phyloP scores from a whole-genome alignment of 2,797 vertebrate species.

The Falco berigora region DNA sequence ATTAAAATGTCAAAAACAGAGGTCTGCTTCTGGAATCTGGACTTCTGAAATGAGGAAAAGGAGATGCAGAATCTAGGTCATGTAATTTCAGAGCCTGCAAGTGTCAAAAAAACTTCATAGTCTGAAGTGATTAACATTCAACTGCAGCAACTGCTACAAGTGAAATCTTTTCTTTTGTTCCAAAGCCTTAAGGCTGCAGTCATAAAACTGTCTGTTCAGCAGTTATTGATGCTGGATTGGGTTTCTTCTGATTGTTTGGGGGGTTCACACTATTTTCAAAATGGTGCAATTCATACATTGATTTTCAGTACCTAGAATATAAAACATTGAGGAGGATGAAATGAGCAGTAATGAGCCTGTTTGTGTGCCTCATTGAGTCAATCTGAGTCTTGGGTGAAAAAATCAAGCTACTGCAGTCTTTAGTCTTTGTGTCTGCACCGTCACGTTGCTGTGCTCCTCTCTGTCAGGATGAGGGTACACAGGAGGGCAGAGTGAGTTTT shows the following conservation, averaged over 20 bases:
- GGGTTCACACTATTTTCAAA: background rate
- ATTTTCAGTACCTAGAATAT: background rate
- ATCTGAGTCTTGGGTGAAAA: background rate
- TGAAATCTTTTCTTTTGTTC: background rate
- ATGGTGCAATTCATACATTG: background rate
- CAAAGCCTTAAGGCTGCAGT: background rate
- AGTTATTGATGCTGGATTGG: background rate
- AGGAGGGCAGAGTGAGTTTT: background rate
- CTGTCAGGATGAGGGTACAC: background rate
- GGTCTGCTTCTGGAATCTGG: background rate
- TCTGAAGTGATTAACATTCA: constrained; percentile 1
- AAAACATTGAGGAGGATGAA: background rate
- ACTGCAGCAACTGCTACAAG: background rate
- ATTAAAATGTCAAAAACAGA: background rate
- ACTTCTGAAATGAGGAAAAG: background rate
- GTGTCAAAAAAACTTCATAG: background rate
- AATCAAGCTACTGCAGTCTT: background rate
- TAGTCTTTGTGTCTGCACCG: background rate
- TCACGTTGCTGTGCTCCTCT: background rate
- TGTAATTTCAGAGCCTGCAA: background rate
- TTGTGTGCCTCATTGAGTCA: background rate
- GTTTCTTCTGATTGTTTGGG: background rate
- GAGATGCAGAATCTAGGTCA: background rate
- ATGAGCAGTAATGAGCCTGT: background rate
- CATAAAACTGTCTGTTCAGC: background rate